Conservation (phyloP, 2,797 vertebrate species). For the Lophius americanus region DNA sequence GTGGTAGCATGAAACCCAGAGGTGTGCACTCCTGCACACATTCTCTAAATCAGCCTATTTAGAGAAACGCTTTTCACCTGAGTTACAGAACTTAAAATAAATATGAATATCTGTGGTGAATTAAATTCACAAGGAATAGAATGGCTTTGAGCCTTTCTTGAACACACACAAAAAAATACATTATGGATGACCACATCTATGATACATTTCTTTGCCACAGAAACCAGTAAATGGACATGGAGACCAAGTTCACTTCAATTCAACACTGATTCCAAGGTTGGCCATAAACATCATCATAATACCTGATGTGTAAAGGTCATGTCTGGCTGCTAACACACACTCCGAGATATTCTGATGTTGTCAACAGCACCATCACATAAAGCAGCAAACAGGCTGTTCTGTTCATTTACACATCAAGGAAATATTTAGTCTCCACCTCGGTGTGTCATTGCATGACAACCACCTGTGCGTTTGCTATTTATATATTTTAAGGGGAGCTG, state of each 20-base stretch:
- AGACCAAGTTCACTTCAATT: not conserved
- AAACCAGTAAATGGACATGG: slow-evolving; percentile 20
- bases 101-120: not conserved
- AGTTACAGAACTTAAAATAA: not conserved
- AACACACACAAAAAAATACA: slow-evolving; percentile 19
- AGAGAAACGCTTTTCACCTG: not conserved
- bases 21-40: not conserved
- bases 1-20: not conserved
- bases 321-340: not conserved
- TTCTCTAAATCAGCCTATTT: not conserved
- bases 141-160: not conserved
- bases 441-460: slow-evolving; percentile 23
- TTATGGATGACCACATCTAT: slow-evolving; percentile 5
- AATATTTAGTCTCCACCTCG: slow-evolving; percentile 4
- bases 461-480: slow-evolving; percentile 25
- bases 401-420: not conserved
- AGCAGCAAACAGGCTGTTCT: slow-evolving; percentile 15
- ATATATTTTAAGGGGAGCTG: slow-evolving; percentile 14
- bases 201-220: slow-evolving; percentile 12
- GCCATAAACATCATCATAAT: slow-evolving; percentile 30
- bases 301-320: slow-evolving; percentile 3
- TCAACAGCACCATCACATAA: slow-evolving; percentile 6
- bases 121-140: slow-evolving; percentile 7
- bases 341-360: not conserved
- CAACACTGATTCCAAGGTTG: slow-evolving; percentile 15